Conservation (phyloP, 2,888 invertebrate genomes). For the Ethmia dodecea region DNA sequence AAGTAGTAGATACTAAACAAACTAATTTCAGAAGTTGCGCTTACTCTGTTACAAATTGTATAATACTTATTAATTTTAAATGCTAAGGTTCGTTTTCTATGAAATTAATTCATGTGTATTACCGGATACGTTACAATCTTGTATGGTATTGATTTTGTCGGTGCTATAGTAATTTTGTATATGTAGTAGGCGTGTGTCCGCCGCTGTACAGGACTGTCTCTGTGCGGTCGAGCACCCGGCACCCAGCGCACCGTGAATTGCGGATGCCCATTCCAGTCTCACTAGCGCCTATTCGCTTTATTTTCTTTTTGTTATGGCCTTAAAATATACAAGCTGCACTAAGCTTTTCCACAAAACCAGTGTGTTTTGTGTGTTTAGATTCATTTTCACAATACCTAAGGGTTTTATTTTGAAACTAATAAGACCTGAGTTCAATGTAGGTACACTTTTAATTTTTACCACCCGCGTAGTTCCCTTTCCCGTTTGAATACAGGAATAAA, state of each 20-base stretch:
- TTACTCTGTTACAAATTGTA: no score
- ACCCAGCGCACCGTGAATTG: conserved; percentile 44
- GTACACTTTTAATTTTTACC: neutral
- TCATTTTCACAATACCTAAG: no score
- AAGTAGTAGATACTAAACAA: no score
- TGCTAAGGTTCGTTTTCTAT: no score
- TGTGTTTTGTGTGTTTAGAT: no score
- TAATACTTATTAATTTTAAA: no score
- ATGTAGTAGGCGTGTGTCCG: conserved; percentile 7
- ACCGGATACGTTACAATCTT: no score
- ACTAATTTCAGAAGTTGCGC: no score
- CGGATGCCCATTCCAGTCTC: conserved; percentile 33
- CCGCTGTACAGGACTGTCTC: conserved; percentile 25
- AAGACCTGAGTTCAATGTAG: neutral
- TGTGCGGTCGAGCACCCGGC: conserved; percentile 32
- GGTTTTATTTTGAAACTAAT: no score
- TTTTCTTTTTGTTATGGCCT: conserved; percentile 23
- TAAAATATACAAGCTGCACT: conserved; percentile 9
- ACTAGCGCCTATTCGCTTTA: conserved; percentile 26
- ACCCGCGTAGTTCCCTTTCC: neutral
- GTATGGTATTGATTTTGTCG: conserved; percentile 7
- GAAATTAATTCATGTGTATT: neutral
- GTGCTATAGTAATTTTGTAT: conserved; percentile 5
- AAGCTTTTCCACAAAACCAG: no score
- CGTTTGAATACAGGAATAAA: no score